Conservation (phyloP, 2,113 vertebrate species). For the Myotis davidii region DNA sequence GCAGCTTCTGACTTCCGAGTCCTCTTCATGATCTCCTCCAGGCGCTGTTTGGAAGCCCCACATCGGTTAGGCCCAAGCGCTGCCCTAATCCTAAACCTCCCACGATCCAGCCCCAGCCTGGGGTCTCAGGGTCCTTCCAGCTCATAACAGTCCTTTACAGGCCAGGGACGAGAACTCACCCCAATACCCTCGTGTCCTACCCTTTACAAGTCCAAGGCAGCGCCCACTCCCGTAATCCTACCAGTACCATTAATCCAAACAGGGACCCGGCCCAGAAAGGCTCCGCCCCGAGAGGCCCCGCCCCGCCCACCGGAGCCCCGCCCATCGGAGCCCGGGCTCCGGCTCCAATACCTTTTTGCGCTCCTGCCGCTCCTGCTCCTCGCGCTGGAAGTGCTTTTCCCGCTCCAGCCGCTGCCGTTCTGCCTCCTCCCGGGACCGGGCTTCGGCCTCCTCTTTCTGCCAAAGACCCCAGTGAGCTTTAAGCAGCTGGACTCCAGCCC, state of each 20-base stretch:
- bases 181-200: background rate
- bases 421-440: constrained; percentile 86
- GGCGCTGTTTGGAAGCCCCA: constrained; percentile 85
- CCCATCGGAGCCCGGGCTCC: background rate
- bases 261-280: no score
- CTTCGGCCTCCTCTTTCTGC: constrained; percentile 89
- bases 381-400: constrained; percentile 97
- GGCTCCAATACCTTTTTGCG: constrained; percentile 91
- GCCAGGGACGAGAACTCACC: background rate
- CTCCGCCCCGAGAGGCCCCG: no score
- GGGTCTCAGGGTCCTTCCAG: background rate
- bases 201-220: background rate
- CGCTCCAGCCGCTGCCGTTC: constrained; percentile 89
- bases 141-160: background rate
- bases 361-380: constrained; percentile 97
- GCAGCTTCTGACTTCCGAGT: constrained; percentile 92
- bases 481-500: background rate
- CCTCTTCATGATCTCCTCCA: constrained; percentile 99
- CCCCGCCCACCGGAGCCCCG: background rate
- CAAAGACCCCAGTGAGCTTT: background rate
- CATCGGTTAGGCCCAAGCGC: background rate
- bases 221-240: background rate
- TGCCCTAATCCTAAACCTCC: background rate
- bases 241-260: rapidly evolving
- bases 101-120: background rate